Evolutionary conservation across 2,888 invertebrate species (phyloP).

Genomic region (Drosophila quasianomalipes): DNA sequence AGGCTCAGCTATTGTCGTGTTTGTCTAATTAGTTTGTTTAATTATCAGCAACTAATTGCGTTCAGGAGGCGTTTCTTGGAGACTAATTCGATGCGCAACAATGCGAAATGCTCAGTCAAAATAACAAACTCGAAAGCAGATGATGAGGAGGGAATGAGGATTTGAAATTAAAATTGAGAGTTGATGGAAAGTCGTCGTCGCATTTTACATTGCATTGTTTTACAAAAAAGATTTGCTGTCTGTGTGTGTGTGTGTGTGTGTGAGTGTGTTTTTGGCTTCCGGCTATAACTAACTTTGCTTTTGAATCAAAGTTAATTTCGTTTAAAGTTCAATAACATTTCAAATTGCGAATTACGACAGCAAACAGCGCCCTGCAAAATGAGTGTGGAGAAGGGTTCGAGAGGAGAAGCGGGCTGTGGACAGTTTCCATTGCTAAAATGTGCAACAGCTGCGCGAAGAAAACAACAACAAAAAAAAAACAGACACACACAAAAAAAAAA

Average conservation of each 20-base stretch:
- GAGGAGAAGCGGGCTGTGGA: background rate
- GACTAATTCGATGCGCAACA: conserved; percentile 20
- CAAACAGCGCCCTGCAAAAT: conserved; percentile 62
- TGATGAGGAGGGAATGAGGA: conserved; percentile 12
- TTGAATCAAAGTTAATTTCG: conserved; percentile 68
- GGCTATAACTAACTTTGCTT: conserved; percentile 60
- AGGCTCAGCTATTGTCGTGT: background rate
- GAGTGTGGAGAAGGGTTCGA: background rate
- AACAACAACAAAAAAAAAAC: conserved; percentile 15
- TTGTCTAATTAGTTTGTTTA: background rate
- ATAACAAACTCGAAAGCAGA: conserved; percentile 13
- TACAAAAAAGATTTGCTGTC: conserved; percentile 39
- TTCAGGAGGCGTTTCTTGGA: conserved; percentile 4
- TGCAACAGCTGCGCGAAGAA: conserved; percentile 56
- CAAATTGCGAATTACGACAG: conserved; percentile 76
- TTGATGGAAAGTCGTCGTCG: conserved; percentile 65
- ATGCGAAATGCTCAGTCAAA: conserved; percentile 21
- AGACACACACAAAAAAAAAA: background rate
- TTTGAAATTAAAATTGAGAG: conserved; percentile 30
- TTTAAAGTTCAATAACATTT: conserved; percentile 84
- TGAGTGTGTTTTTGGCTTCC: conserved; percentile 52
- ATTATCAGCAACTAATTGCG: conserved; percentile 28
- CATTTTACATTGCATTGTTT: conserved; percentile 62
- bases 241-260: conserved; percentile 1
- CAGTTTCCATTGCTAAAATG: conserved; percentile 34